A percentile compares a stretch with the other conserved stretches of the same genome.
These are phyloP conservation scores for Siniperca obscura DNA, from an alignment of 2,797 vertebrate species.

Conservation along the genomic window DNA sequence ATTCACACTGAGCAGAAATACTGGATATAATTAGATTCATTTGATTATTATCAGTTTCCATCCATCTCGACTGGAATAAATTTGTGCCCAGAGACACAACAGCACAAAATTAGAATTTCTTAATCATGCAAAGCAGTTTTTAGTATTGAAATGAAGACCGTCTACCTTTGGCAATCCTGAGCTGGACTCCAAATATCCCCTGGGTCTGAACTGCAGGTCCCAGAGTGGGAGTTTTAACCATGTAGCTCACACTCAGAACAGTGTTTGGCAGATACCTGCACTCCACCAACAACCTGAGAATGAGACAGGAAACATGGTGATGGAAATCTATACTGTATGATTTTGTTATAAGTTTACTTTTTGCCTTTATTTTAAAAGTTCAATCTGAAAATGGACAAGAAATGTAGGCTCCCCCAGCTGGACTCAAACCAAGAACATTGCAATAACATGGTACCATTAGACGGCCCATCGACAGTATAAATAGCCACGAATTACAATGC, in stretches of 20 bases:
- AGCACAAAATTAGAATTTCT: not conserved
- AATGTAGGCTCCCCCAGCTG: not conserved
- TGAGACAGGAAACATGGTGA: not conserved
- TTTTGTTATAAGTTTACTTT: not conserved
- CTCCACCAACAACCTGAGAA: constrained; percentile 83
- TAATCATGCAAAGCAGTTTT: not conserved
- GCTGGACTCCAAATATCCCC: constrained; percentile 85
- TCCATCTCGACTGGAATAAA: not conserved
- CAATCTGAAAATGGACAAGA: not conserved
- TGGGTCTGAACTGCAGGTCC: constrained; percentile 78
- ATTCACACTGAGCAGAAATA: not conserved
- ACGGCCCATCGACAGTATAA: too few relatives aligned
- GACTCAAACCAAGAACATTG: not conserved
- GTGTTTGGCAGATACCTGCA: constrained; percentile 80
- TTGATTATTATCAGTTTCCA: not conserved
- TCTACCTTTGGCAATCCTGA: constrained; percentile 85
- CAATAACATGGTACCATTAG: not conserved
- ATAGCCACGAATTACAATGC: not conserved
- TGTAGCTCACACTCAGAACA: constrained; percentile 78
- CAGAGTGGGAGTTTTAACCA: constrained; percentile 84
- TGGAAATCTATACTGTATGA: not conserved
- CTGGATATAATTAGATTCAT: not conserved
- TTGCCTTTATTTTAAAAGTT: not conserved
- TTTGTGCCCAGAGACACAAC: not conserved
- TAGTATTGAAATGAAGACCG: not conserved